Conservation (phyloP, 2,113 vertebrate genomes). For the Channa argus region DNA sequence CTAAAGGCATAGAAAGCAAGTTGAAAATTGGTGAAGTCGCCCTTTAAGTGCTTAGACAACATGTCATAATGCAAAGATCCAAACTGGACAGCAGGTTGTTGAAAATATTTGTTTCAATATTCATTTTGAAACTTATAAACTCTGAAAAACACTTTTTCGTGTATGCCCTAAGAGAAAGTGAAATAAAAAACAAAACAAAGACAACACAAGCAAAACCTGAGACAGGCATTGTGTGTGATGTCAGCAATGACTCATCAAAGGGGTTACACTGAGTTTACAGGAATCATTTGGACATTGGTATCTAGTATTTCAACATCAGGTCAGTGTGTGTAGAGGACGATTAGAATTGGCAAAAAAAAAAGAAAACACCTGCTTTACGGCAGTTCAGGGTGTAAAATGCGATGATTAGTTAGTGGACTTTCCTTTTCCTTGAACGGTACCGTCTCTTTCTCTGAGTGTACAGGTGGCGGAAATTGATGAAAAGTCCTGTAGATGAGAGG, state of each 20-base stretch:
- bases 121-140: neutral
- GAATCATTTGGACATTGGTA: neutral
- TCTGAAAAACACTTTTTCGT: neutral
- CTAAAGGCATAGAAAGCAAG: too few species aligned
- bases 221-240: too few species aligned
- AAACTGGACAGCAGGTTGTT: neutral
- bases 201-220: neutral
- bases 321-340: neutral
- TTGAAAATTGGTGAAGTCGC: too few species aligned
- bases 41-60: neutral
- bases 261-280: neutral
- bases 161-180: too few species aligned
- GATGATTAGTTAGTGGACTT: slow-evolving; percentile 82
- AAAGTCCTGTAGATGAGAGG: slow-evolving; percentile 79
- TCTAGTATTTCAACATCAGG: slow-evolving; percentile 5
- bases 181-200: neutral
- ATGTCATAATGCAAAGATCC: neutral
- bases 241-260: too few species aligned
- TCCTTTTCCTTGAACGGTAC: slow-evolving; percentile 89
- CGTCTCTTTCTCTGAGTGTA: slow-evolving; percentile 90
- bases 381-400: neutral
- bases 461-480: slow-evolving; percentile 90
- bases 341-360: slow-evolving; percentile 28
- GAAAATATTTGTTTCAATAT: neutral
- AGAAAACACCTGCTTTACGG: slow-evolving; percentile 4